phyloP scores from a whole-genome alignment of 2,113 vertebrate genomes.

The Syngnathus typhle region DNA sequence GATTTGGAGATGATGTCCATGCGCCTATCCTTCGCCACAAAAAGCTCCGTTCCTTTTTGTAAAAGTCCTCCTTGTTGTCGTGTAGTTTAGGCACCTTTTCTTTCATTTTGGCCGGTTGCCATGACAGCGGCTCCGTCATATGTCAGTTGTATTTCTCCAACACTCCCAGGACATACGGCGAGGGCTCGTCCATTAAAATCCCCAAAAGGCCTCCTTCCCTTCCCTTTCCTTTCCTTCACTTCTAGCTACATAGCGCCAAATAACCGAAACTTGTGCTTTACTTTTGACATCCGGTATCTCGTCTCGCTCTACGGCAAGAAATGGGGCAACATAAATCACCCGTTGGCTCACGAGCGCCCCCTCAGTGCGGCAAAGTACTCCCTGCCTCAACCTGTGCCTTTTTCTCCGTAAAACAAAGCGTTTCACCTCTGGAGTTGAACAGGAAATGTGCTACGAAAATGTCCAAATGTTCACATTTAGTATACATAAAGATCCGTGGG shows the following conservation, averaged over 20 bases:
- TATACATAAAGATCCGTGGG: no score
- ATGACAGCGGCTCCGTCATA: background rate
- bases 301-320: background rate
- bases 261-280: background rate
- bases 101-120: background rate
- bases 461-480: no score
- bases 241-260: background rate
- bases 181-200: background rate
- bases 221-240: background rate
- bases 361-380: background rate
- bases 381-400: no score
- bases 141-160: slow-evolving; percentile 3
- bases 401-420: no score
- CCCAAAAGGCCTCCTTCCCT: slow-evolving; percentile 17
- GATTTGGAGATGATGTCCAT: no score
- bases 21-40: no score
- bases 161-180: background rate
- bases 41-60: no score
- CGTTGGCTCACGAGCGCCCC: background rate
- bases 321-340: background rate
- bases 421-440: no score
- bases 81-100: background rate
- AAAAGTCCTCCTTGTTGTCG: no score
- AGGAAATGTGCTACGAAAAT: no score
- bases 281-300: background rate